Percentiles rank a stretch among this genome's conserved stretches.
phyloP scores from a whole-genome alignment of 2,888 invertebrate species.

The Lasioglossum pauxillum region DNA sequence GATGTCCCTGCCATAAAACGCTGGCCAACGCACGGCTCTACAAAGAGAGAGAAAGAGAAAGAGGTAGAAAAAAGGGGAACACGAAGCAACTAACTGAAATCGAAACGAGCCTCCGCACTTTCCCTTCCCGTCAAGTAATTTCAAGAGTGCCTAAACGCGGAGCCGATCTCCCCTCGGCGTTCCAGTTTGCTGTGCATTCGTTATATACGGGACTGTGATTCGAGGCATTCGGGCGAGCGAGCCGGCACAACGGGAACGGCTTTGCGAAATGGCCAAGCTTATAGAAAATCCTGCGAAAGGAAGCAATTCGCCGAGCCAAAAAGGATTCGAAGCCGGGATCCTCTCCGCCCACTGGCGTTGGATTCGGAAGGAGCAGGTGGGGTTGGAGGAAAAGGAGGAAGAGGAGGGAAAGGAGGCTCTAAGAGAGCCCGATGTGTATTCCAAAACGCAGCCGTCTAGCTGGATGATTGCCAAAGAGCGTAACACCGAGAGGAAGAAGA shows the following conservation, averaged over 20 bases:
- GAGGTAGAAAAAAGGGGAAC: neutral
- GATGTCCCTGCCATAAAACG: too few species aligned
- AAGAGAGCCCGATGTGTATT: conserved; percentile 46
- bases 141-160: conserved; percentile 55
- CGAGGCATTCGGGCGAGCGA: conserved; percentile 62
- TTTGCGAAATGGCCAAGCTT: conserved; percentile 71
- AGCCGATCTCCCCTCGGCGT: conserved; percentile 34
- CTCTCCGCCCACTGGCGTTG: conserved; percentile 44
- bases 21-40: too few species aligned
- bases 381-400: conserved; percentile 10
- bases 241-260: conserved; percentile 64
- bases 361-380: conserved; percentile 42
- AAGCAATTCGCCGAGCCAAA: conserved; percentile 69
- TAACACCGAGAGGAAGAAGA: conserved; percentile 71
- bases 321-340: conserved; percentile 67
- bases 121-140: conserved; percentile 67
- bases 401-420: conserved; percentile 11
- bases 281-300: conserved; percentile 72
- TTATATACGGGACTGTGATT: conserved; percentile 62
- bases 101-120: conserved; percentile 67
- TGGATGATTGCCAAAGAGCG: conserved; percentile 80
- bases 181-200: conserved; percentile 42
- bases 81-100: conserved; percentile 30
- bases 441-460: conserved; percentile 65
- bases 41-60: neutral